Conservation (phyloP, 2,797 vertebrate species). For the Cynopterus sphinx region DNA sequence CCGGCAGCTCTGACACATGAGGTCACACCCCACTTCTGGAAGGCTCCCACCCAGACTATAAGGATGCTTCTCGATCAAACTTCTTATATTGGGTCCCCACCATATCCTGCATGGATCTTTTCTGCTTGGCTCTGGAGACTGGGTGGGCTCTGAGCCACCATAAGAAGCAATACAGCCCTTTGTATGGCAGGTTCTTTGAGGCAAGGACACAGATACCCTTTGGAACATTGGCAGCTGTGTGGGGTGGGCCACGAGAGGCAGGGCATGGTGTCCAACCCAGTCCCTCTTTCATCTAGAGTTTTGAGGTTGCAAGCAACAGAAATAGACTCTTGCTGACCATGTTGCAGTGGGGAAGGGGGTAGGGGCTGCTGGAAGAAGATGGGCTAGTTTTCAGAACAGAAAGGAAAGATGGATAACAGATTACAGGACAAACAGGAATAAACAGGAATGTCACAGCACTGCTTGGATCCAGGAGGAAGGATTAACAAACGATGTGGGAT, state of each 20-base stretch:
- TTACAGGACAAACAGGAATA: no score
- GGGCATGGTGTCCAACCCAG: not conserved
- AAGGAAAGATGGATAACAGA: not conserved
- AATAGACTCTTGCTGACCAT: not conserved
- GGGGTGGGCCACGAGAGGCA: not conserved
- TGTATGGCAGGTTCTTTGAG: not conserved
- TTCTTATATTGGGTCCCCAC: not conserved
- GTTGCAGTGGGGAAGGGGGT: not conserved
- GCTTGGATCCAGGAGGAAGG: not conserved
- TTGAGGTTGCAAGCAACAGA: not conserved
- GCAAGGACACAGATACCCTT: not conserved
- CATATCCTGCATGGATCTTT: not conserved
- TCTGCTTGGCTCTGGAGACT: not conserved
- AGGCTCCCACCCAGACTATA: not conserved
- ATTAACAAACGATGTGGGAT: fast-evolving
- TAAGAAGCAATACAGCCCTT: not conserved
- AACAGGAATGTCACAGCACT: not conserved
- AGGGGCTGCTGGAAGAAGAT: not conserved
- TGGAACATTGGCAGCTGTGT: fast-evolving
- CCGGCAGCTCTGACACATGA: slow-evolving; percentile 23
- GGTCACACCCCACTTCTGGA: slow-evolving; percentile 7
- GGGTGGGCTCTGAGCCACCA: not conserved
- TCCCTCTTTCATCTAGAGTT: not conserved
- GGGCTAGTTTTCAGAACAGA: not conserved
- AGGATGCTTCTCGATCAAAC: not conserved